Base-by-base conservation (phyloP, 1,140 invertebrate genomes). In the Zaprionus nigranus region DNA sequence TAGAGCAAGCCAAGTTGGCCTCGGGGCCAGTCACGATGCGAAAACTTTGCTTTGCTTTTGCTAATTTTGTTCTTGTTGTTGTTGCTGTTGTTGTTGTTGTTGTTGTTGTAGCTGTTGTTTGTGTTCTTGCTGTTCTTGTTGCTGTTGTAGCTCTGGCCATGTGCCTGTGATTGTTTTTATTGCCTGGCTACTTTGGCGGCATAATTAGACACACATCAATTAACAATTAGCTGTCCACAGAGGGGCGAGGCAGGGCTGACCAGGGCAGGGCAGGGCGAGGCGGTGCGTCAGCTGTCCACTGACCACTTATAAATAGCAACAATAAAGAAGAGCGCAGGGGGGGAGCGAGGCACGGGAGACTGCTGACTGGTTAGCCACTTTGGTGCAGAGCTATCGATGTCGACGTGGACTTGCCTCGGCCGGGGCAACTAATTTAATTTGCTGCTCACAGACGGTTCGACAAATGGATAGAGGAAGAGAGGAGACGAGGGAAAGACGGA, bases 191-290 rank as follows among this genome's bases (percentile, higher is more conserved):
- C 84, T 87, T 87, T 88, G 78, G 84, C 75, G 78, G 84, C 75
- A 81, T 75, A 81, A 87, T 87, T 87, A 87, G 84, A 84, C 84
- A 87, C 84, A 87, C 84, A 87, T 87, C 84, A 87, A 84, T 88
- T 87, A 87, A 75, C 84, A 87, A 87, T 87, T 87, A 87, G 84
- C 85, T 73, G 80, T 65, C 34, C 51, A 57, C 15, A 53, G 53
- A 43, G 49, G 28, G 30, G 30, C 9, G 30, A 30, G 54, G 53
- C 28, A 22, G 30, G 5, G 22, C 24, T 1, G 20, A 38, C n/a
- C 24, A 38, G 26, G 1, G 4, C 20, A 3, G 22, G 13, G 20
- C 22, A 61, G n/a, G n/a, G 59, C 34, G 43, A 17, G 30, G 57
- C 30, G 9, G 30, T 34, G 38, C 82, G 76, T 80, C 83, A 87